phyloP scores from a whole-genome alignment of 1,140 invertebrate genomes.

The Heterodera carotae region DNA sequence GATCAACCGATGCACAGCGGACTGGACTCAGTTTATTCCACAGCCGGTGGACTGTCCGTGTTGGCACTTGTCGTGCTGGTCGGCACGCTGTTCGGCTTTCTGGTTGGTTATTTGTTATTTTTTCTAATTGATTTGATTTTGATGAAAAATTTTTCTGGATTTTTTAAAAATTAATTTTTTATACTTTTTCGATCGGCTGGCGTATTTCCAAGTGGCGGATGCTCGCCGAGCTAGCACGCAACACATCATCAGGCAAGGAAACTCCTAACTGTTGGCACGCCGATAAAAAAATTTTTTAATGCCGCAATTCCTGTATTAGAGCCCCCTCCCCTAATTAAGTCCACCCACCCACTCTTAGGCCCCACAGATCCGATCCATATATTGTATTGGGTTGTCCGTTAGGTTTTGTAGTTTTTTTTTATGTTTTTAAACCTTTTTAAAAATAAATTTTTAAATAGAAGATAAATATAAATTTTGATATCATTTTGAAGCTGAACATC shows the following conservation, averaged over 20 bases:
- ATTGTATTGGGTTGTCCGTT: no score
- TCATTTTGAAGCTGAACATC: no score
- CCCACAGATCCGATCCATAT: no score
- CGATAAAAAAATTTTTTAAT: no score
- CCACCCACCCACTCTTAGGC: no score
- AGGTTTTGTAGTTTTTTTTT: no score
- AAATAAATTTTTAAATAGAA: no score
- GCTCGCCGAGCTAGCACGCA: constrained; percentile 36
- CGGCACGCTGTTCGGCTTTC: constrained; percentile 48
- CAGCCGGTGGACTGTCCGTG: constrained; percentile 37
- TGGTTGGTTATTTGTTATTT: constrained; percentile 44
- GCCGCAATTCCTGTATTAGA: no score
- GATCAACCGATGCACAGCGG: neutral
- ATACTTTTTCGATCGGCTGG: constrained; percentile 55
- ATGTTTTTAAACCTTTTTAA: no score
- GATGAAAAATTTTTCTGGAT: neutral
- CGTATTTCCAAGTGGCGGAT: constrained; percentile 56
- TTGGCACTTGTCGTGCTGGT: constrained; percentile 44
- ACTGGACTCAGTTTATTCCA: constrained; percentile 18
- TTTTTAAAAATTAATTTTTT: neutral
- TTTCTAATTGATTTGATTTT: neutral
- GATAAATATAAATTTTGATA: no score
- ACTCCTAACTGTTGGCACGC: neutral
- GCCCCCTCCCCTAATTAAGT: no score
- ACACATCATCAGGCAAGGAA: constrained; percentile 24